Percentiles rank a stretch among this genome's conserved stretches.
phyloP scores from a whole-genome alignment of 2,113 vertebrate species.

The Micronycteris hirsuta region DNA sequence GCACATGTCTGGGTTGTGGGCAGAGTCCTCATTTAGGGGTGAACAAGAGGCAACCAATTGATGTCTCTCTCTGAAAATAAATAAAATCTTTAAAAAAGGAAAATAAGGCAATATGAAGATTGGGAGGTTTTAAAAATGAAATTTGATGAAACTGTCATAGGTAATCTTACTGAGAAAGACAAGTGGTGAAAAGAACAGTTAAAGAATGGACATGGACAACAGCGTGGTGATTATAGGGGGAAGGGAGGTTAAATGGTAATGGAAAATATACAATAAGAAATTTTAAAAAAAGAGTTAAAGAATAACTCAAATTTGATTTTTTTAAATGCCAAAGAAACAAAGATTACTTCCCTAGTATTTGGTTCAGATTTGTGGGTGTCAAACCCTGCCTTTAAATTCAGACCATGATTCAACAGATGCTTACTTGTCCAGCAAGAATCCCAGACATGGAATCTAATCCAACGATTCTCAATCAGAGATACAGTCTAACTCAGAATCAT shows the following conservation, averaged over 20 bases:
- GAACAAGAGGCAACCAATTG: no score
- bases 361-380: background rate
- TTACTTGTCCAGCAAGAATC: background rate
- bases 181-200: background rate
- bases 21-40: no score
- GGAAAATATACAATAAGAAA: no score
- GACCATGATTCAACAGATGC: background rate
- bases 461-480: conserved; percentile 8
- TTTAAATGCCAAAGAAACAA: background rate
- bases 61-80: no score
- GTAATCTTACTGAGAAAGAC: background rate
- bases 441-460: background rate
- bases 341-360: conserved; percentile 22
- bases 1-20: no score
- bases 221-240: no score
- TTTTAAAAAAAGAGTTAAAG: no score
- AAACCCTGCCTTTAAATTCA: conserved; percentile 26
- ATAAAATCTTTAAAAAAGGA: background rate
- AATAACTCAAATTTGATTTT: no score
- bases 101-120: background rate
- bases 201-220: background rate
- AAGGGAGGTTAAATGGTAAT: no score
- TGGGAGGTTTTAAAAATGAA: background rate
- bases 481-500: background rate
- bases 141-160: background rate